phyloP scores from a whole-genome alignment of 2,113 vertebrate genomes.

The Psilopsiagon aurifrons region DNA sequence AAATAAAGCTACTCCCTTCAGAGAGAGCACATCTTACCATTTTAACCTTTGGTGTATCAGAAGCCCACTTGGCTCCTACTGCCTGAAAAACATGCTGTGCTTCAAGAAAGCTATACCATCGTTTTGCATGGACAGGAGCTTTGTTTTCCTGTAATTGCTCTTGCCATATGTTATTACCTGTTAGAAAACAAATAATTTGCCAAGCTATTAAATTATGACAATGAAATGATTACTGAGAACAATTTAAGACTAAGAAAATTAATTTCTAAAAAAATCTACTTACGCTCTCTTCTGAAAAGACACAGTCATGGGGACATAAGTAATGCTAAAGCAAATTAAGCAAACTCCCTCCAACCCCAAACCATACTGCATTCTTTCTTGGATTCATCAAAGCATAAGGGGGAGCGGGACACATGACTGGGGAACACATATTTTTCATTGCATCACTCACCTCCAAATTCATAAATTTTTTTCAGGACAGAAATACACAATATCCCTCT shows the following conservation, averaged over 20 bases:
- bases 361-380: neutral
- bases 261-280: neutral
- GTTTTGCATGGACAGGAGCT: slow-evolving; percentile 81
- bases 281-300: neutral
- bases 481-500: neutral
- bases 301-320: neutral
- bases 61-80: slow-evolving; percentile 82
- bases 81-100: slow-evolving; percentile 82
- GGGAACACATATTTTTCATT: neutral
- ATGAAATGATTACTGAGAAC: neutral
- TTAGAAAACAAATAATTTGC: slow-evolving; percentile 7
- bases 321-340: neutral
- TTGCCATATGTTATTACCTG: slow-evolving; percentile 83
- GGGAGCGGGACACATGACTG: neutral
- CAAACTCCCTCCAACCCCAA: neutral
- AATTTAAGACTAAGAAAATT: neutral
- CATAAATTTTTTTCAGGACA: neutral
- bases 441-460: neutral
- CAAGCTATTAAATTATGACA: neutral
- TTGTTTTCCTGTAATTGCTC: slow-evolving; percentile 72
- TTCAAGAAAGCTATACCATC: slow-evolving; percentile 93
- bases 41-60: slow-evolving; percentile 49
- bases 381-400: neutral
- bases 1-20: neutral
- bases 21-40: slow-evolving; percentile 65